Base-by-base conservation (phyloP, 2,797 vertebrate species). In the Gila robusta region DNA sequence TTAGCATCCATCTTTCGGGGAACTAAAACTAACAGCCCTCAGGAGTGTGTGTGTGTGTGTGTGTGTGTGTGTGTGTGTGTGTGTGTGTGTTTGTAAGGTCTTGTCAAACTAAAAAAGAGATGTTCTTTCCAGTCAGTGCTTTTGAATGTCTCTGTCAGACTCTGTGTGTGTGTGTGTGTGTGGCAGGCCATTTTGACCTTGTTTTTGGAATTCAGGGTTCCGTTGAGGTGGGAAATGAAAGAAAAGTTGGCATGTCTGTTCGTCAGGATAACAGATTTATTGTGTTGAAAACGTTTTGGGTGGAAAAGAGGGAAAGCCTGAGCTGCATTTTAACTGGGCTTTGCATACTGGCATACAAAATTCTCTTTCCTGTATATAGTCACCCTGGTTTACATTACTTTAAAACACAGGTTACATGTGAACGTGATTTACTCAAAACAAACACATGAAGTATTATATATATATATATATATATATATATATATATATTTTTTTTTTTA, bases 111-210 rank as follows among this genome's bases (percentile, higher is more conserved):
- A 54, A 74, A 86, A 47, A 86, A 49, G 52, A 81, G 52, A 72
- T 85, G 71, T 88, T 71, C 64, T 78, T 88, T 85, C 71, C 83
- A 74, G 66, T 79, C 83, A 77, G 28, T 88, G 79, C 23, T 62
- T 79, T 49, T 86, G 72, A 52, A 73, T 88, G 28, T 83, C 64
- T 78, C 23, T 47, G 73, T 79, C 35, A 66, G 73, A 73, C n/a
- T 32, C 28, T 32, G 28, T 32, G 28, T 32, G 28, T 81, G 28
- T 59, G n/a, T 87, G 37, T 87, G 81, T n/a, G 54, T 67, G 39
- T 80, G 37, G 41, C 52, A 79, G 66, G 56, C 54, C 56, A 71
- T 54, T 86, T 73, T 86, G 84, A 73, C 78, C 84, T 81, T 81
- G 67, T 72, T 86, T 81, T 80, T 64, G 41, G 0, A 73, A 80